A percentile compares a stretch with the other conserved stretches of the same genome.
phyloP scores from a whole-genome alignment of 2,888 invertebrate genomes.

The Bugulina stolonifera region DNA sequence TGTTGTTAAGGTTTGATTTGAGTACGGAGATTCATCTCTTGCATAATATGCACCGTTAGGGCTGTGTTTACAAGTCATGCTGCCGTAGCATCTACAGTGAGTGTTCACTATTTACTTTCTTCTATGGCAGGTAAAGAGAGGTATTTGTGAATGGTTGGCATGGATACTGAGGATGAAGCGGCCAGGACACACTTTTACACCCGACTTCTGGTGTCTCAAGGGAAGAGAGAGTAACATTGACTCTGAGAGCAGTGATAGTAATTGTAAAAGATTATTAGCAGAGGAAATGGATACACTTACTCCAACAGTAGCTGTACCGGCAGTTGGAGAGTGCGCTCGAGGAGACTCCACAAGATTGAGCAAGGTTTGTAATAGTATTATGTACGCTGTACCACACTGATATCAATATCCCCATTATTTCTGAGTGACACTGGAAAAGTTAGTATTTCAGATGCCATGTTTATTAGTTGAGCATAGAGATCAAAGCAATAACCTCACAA shows the following conservation, averaged over 20 bases:
- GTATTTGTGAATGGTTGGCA: slow-evolving; percentile 95
- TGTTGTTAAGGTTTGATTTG: too few relatives aligned
- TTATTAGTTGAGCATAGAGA: too few relatives aligned
- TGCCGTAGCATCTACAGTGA: neutral
- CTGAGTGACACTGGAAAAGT: too few relatives aligned
- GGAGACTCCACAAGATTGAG: too few relatives aligned
- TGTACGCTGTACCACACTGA: too few relatives aligned
- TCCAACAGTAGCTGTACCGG: too few relatives aligned
- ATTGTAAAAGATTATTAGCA: neutral
- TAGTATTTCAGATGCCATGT: too few relatives aligned
- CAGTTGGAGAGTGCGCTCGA: too few relatives aligned
- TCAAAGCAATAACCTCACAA: too few relatives aligned
- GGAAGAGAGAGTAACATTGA: neutral
- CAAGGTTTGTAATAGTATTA: too few relatives aligned
- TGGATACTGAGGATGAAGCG: slow-evolving; percentile 92
- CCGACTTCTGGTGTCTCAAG: neutral
- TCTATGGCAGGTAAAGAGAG: slow-evolving; percentile 72
- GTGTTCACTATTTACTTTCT: neutral
- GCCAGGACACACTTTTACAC: slow-evolving; percentile 84
- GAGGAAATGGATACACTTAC: neutral
- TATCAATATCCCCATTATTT: too few relatives aligned
- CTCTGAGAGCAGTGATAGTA: neutral
- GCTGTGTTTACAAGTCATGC: neutral
- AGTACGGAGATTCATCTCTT: neutral
- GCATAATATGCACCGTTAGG: neutral